Evolutionary conservation across 2,888 invertebrate species (phyloP).

Genomic region (Pollenia amentaria): DNA sequence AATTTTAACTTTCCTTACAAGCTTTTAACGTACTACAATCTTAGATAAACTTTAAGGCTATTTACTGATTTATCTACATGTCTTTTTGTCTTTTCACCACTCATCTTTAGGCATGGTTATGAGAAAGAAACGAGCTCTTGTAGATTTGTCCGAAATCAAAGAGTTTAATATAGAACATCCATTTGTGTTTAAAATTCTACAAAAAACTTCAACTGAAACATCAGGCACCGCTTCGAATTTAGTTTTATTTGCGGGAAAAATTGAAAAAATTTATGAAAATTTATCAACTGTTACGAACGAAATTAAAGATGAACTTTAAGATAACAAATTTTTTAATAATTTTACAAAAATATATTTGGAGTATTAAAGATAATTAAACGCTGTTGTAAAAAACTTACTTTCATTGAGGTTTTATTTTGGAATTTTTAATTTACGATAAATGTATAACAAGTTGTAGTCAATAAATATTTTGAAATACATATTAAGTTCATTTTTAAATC

Average conservation of each 20-base stretch:
- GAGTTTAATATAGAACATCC: conserved; percentile 81
- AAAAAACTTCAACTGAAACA: conserved; percentile 47
- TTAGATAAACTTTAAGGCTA: too few species aligned
- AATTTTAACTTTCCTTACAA: neutral
- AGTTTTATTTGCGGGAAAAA: conserved; percentile 78
- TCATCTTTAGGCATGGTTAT: conserved; percentile 84
- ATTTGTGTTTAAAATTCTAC: conserved; percentile 78
- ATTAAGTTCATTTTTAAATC: too few species aligned
- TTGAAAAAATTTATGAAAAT: conserved; percentile 46
- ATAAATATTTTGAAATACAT: too few species aligned
- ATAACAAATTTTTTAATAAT: neutral
- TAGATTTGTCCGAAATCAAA: conserved; percentile 68
- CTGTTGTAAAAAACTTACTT: neutral
- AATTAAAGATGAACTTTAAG: conserved; percentile 67
- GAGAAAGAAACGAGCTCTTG: conserved; percentile 78
- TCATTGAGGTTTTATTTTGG: neutral
- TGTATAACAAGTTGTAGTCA: too few species aligned
- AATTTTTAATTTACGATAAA: too few species aligned
- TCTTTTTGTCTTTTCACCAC: conserved; percentile 52
- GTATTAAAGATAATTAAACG: too few species aligned
- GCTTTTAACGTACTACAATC: too few species aligned
- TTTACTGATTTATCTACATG: neutral
- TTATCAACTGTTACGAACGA: conserved; percentile 20
- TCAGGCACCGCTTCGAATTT: conserved; percentile 37
- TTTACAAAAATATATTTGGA: neutral